phyloP scores from a whole-genome alignment of 2,888 invertebrate species.

The Plebejus argus region DNA sequence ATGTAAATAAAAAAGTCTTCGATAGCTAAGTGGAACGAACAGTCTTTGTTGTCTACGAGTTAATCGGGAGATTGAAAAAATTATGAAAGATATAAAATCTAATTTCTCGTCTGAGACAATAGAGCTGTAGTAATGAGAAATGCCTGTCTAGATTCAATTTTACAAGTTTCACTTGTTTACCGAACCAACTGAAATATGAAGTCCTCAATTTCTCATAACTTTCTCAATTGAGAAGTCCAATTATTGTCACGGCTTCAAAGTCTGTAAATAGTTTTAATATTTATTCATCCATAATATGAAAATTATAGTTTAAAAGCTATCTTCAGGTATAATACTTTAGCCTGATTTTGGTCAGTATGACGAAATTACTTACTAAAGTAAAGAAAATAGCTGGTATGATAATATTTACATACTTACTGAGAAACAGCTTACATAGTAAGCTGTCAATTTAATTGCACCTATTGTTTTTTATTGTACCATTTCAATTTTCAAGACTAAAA shows the following conservation, averaged over 20 bases:
- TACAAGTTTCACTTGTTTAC: neutral
- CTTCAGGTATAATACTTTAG: neutral
- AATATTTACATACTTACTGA: no score
- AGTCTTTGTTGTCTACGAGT: neutral
- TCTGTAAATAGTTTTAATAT: neutral
- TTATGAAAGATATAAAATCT: neutral
- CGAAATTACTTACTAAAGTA: neutral
- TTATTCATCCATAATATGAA: neutral
- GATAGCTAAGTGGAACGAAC: neutral
- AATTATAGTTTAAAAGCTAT: neutral
- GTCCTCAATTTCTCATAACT: neutral
- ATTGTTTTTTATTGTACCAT: no score
- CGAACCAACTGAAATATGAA: neutral
- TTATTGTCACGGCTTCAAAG: constrained; percentile 8
- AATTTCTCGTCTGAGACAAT: neutral
- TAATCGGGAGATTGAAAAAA: neutral
- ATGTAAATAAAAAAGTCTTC: neutral
- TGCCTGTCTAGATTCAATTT: neutral
- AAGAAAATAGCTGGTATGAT: no score
- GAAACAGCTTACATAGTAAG: neutral
- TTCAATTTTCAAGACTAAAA: no score
- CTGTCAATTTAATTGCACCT: neutral
- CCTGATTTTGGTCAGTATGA: neutral
- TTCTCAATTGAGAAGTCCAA: neutral
- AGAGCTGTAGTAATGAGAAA: neutral